Base-by-base conservation (phyloP, 2,113 vertebrate species). In the Pelodiscus sinensis region DNA sequence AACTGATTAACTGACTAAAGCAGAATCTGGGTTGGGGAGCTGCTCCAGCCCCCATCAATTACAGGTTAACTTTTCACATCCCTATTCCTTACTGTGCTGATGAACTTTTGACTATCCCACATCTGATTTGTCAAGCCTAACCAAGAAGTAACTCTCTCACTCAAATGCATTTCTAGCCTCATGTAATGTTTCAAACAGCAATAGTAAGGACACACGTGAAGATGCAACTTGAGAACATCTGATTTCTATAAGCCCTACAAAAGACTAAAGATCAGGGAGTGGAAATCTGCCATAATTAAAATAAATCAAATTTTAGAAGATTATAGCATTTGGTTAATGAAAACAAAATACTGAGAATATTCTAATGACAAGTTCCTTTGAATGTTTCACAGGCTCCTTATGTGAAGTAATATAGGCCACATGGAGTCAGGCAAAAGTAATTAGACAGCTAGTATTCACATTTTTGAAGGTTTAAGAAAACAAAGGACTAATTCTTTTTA, bases 331-430 rank as follows among this genome's bases (percentile, higher is more conserved):
- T 77, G 73, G 73, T 21, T 44, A 62, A 68, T 35, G 85, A 79
- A 58, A 91, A 58, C 21, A 80, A 0, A 0, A 4, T 55, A 87
- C 29, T 77, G 22, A 54, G 73, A 38, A 24, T 68, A 35, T 16
- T 86, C 84, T 52, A 92, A 85, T 35, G 55, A 58, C 27, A 84
- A 89, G 65, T 84, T 50, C 24, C 51, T 84, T 84, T 52, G 84
- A 54, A 35, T 85, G 35, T 90, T 96, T 92, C 55, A 84, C 2
- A 88, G 90, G 24, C 55, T 25, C 19, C 89, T 86, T 50, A 65
- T 51, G 75, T 82, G 9, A 60, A 95, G 91, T 27, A 87, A 56
- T 19, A 84, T 7, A 94, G 90, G 31, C 31, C 57, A 89, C 21
- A 81, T 35, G 73, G 88, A 90, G 21, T 65, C 57, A 84, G 81